phyloP scores from a whole-genome alignment of 1,140 invertebrate species.

The Lepidotrigona ventralis region DNA sequence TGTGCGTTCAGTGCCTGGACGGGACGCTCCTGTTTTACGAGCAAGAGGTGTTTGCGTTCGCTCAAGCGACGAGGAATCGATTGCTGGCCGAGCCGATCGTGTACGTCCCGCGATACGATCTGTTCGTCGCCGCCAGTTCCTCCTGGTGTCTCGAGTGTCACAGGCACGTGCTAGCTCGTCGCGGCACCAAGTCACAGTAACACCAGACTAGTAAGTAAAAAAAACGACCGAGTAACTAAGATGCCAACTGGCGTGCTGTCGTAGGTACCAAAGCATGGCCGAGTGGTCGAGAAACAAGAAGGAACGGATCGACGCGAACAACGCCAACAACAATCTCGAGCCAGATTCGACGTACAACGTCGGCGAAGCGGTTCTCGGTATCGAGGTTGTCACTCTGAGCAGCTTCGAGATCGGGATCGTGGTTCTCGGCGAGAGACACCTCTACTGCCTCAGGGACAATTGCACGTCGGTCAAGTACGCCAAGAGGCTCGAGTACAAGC shows the following conservation, averaged over 20 bases:
- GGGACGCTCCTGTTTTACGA: slow-evolving; percentile 92
- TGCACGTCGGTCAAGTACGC: slow-evolving; percentile 86
- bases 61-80: slow-evolving; percentile 86
- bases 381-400: slow-evolving; percentile 82
- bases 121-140: slow-evolving; percentile 88
- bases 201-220: neutral
- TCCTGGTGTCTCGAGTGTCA: slow-evolving; percentile 89
- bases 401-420: slow-evolving; percentile 83
- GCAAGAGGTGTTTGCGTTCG: slow-evolving; percentile 91
- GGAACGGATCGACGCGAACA: slow-evolving; percentile 64
- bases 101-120: slow-evolving; percentile 89
- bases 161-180: slow-evolving; percentile 82
- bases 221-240: neutral
- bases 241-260: neutral
- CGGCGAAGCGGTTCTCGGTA: slow-evolving; percentile 87
- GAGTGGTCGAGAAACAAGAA: slow-evolving; percentile 81
- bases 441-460: slow-evolving; percentile 89
- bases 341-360: slow-evolving; percentile 89
- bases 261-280: slow-evolving; percentile 84
- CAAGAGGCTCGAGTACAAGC: slow-evolving; percentile 90
- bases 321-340: slow-evolving; percentile 79
- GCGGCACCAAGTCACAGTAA: neutral
- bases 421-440: slow-evolving; percentile 86
- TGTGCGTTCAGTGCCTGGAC: slow-evolving; percentile 93
- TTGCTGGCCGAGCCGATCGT: slow-evolving; percentile 89